Base-by-base conservation (phyloP, 2,113 vertebrate species). In the Hassar affinis region DNA sequence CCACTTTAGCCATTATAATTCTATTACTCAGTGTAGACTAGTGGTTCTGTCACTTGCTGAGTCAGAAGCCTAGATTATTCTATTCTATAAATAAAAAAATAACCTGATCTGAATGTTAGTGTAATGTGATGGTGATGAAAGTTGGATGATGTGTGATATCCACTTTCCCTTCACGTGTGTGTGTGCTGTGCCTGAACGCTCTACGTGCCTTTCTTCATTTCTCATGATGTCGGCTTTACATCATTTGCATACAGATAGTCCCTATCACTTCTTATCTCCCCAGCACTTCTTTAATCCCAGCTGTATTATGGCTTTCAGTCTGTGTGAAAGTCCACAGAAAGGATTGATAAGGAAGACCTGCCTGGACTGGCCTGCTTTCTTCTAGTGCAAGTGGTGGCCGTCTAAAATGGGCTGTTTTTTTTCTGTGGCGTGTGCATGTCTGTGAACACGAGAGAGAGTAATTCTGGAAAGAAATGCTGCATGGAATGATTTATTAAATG, bases 221-320 rank as follows among this genome's bases (percentile, higher is more conserved):
- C 59, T n/a, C 42, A 14, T 66, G 69, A 74, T 12, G 45, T 6
- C 6, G 8, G 57, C 45, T 64, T 47, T 49, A 49, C 59, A 22
- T 45, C 47, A 11, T 79, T 27, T 64, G n/a, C 42, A 51, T 49
- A 42, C 15, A 38, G 79, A 69, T 81, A 57, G 15, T 56, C 49
- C 9, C 15, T 56, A 71, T 81, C 66, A 27, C 33, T 42, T n/a
- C 49, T 69, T 71, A 71, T 81, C 79, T 81, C 14, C 49, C 30
- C 66, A 27, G 49, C 45, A 35, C 14, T 66, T 66, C 78, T 71
- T n/a, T 56, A 54, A 14, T 22, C 62, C 30, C 17, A 15, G 45
- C 62, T 38, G 79, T 10, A 18, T 4, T 1, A 38, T 15, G 22
- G 20, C 79, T 35, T 66, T 27, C 27, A 66, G 25, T 61, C 17